Conservation (phyloP, 2,113 vertebrate genomes). For the Seriola rivoliana region DNA sequence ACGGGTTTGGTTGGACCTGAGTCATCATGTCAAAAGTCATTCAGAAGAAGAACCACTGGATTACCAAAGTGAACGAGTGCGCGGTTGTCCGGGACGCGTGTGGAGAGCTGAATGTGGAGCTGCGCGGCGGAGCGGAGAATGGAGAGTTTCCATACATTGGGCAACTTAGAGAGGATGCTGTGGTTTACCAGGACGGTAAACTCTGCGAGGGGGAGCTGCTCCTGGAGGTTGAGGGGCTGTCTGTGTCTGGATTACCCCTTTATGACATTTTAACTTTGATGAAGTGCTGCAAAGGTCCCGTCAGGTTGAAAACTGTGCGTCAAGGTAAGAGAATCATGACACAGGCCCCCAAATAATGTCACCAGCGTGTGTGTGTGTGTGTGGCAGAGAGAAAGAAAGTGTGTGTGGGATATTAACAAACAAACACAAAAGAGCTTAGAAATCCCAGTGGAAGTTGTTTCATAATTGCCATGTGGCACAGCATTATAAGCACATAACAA, state of each 20-base stretch:
- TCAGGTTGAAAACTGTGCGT: constrained; percentile 91
- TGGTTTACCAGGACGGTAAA: constrained; percentile 82
- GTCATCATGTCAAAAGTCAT: constrained; percentile 90
- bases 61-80: constrained; percentile 88
- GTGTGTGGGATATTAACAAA: not conserved
- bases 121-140: constrained; percentile 92
- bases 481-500: constrained; percentile 20
- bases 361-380: not conserved
- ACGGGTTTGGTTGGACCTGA: constrained; percentile 53
- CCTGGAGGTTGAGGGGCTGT: constrained; percentile 92
- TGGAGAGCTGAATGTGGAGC: constrained; percentile 85
- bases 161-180: constrained; percentile 75
- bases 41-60: constrained; percentile 95
- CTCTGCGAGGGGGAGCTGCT: constrained; percentile 89
- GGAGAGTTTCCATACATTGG: constrained; percentile 92
- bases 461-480: constrained; percentile 40
- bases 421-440: not conserved
- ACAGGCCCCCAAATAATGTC: constrained; percentile 53
- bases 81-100: constrained; percentile 81
- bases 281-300: constrained; percentile 86
- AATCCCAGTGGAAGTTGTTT: constrained; percentile 32
- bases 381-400: too few species aligned
- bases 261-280: constrained; percentile 92
- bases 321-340: constrained; percentile 89
- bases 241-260: constrained; percentile 93